Percentiles rank a stretch among this genome's conserved stretches.
Conservation (phyloP, 2,113 vertebrate species). For the Sceloporus tristichus region DNA sequence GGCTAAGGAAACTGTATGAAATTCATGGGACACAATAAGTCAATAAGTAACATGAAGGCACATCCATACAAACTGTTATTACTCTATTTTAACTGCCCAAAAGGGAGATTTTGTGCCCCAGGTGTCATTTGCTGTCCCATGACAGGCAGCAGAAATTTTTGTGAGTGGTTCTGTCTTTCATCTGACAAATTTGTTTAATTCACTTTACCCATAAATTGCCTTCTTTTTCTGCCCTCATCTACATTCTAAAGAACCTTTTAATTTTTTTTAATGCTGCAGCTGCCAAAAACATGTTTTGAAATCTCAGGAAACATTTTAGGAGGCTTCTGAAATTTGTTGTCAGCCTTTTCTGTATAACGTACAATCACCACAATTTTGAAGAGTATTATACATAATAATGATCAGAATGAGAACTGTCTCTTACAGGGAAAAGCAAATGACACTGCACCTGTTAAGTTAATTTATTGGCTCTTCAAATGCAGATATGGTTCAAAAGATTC, state of each 20-base stretch:
- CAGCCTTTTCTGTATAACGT: slow-evolving; percentile 11
- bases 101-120: no score
- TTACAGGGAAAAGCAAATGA: not conserved
- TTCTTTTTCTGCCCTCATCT: not conserved
- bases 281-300: slow-evolving; percentile 7
- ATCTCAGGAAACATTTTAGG: slow-evolving; percentile 7
- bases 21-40: no score
- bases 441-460: slow-evolving; percentile 11
- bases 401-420: not conserved
- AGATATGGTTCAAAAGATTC: slow-evolving; percentile 1
- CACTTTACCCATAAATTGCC: no score
- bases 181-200: no score
- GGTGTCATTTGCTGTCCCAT: no score
- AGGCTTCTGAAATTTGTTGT: slow-evolving; percentile 15
- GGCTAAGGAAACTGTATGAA: no score
- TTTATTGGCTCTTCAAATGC: slow-evolving; percentile 19
- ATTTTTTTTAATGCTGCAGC: not conserved
- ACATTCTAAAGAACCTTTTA: not conserved
- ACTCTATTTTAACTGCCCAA: no score
- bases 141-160: no score
- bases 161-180: no score
- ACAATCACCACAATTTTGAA: not conserved
- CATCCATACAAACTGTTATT: no score
- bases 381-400: not conserved
- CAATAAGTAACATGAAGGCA: no score